phyloP scores from a whole-genome alignment of 2,888 invertebrate species.

The Actias luna region DNA sequence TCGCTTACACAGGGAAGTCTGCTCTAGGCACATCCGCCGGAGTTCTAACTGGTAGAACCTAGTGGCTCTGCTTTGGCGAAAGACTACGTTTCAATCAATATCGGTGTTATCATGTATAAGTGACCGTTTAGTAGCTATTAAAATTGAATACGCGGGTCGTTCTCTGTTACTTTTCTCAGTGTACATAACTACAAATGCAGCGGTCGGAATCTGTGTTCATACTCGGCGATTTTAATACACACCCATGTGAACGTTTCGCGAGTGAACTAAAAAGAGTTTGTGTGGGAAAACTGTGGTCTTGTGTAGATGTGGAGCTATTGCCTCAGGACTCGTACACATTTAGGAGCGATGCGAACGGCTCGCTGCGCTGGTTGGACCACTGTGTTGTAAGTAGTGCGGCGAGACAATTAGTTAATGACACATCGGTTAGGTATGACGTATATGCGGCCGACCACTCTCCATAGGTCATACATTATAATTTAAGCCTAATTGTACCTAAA shows the following conservation, averaged over 20 bases:
- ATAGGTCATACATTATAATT: too few relatives aligned
- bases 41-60: background rate
- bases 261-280: background rate
- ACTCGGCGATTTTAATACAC: slow-evolving; percentile 12
- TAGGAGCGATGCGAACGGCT: slow-evolving; percentile 12
- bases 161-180: background rate
- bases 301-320: background rate
- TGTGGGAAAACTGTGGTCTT: background rate
- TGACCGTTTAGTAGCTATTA: background rate
- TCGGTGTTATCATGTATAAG: background rate
- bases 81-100: background rate
- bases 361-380: slow-evolving; percentile 14
- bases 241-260: background rate
- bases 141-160: background rate
- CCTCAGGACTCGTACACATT: slow-evolving; percentile 3
- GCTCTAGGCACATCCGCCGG: background rate
- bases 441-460: too few relatives aligned
- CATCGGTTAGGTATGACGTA: too few relatives aligned
- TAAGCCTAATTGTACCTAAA: too few relatives aligned
- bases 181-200: background rate
- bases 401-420: background rate
- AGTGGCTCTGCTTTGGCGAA: background rate
- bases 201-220: slow-evolving; percentile 4
- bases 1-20: background rate
- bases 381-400: slow-evolving; percentile 7